Evolutionary conservation across 2,888 invertebrate genomes (phyloP).

Genomic region (Epirrita christyi): DNA sequence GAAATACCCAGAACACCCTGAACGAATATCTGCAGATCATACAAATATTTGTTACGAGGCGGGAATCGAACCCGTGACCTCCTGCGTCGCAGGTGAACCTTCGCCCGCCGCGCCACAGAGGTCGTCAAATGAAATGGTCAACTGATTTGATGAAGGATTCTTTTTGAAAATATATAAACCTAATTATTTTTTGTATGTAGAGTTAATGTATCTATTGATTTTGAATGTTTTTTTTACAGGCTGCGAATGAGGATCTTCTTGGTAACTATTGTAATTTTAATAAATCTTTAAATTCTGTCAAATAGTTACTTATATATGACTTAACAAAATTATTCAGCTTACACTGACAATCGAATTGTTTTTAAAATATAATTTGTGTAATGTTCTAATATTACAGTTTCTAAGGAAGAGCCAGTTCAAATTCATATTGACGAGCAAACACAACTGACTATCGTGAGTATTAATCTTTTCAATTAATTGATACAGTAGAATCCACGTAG

Average conservation of each 20-base stretch:
- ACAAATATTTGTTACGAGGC: no score
- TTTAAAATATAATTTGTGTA: slow-evolving; percentile 6
- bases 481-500: no score
- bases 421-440: slow-evolving; percentile 77
- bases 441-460: slow-evolving; percentile 74
- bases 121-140: no score
- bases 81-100: no score
- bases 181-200: no score
- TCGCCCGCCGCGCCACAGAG: no score
- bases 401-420: slow-evolving; percentile 74
- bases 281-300: background rate
- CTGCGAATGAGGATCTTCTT: slow-evolving; percentile 18
- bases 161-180: background rate
- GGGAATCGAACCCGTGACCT: no score
- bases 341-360: background rate
- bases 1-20: no score
- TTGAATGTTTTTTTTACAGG: slow-evolving; percentile 14
- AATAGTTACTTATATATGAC: no score
- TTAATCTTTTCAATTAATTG: no score
- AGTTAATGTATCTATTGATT: background rate
- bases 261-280: slow-evolving; percentile 5
- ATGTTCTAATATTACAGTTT: slow-evolving; percentile 49
- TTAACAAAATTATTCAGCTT: no score
- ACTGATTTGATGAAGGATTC: background rate
- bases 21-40: no score